These are phyloP conservation scores for Scolopax bukidnonensis DNA, from an alignment of 2,797 vertebrate species.

Conservation along the genomic window DNA sequence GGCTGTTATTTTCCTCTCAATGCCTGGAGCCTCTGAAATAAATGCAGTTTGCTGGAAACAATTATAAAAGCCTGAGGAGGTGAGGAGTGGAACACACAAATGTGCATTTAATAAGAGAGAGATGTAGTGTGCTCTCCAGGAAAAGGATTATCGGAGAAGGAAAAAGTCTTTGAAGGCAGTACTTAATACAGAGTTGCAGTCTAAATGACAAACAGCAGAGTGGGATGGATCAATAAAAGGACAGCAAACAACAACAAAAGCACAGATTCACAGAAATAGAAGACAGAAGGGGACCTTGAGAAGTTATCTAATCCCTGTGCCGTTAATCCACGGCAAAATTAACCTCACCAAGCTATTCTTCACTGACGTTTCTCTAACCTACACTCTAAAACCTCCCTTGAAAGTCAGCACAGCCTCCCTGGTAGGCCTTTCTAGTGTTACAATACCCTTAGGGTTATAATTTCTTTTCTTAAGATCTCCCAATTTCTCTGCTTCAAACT, in stretches of 20 bases:
- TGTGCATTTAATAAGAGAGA: not conserved
- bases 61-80: not conserved
- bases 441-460: not conserved
- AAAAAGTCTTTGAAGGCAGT: slow-evolving; percentile 1
- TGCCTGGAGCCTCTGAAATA: not conserved
- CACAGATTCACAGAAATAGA: not conserved
- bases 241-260: not conserved
- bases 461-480: slow-evolving; percentile 8
- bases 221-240: not conserved
- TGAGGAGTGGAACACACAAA: not conserved
- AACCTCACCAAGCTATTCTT: not conserved
- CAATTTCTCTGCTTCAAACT: not conserved
- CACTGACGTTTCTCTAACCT: not conserved
- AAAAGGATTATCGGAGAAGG: not conserved
- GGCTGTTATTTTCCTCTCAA: slow-evolving; percentile 12
- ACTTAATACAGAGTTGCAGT: not conserved
- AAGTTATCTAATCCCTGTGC: not conserved
- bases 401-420: not conserved
- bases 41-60: slow-evolving; percentile 16
- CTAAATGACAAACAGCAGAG: not conserved
- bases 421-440: not conserved
- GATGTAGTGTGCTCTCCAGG: not conserved
- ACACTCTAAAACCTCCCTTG: not conserved
- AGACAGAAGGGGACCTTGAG: not conserved
- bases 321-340: not conserved